Percentiles rank a stretch among this genome's conserved stretches.
phyloP scores from a whole-genome alignment of 2,888 invertebrate genomes.

The Drosophila affinis region DNA sequence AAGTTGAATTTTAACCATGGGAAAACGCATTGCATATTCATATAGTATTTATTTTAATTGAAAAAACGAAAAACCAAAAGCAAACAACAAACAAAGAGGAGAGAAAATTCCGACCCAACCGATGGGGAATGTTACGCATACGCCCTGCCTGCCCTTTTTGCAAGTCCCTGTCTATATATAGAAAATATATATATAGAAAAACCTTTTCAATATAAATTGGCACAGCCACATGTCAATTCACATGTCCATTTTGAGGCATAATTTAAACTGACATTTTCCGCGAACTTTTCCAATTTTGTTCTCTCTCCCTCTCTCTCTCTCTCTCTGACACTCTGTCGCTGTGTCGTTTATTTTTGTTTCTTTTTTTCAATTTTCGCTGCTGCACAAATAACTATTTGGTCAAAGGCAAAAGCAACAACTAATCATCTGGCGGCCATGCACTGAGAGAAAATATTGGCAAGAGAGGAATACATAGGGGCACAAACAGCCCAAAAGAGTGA shows the following conservation, averaged over 20 bases:
- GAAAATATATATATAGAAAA: slow-evolving; percentile 7
- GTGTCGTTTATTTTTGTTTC: not conserved
- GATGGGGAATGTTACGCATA: slow-evolving; percentile 21
- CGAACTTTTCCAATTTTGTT: slow-evolving; percentile 45
- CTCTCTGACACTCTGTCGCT: not conserved
- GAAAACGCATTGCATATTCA: slow-evolving; percentile 15
- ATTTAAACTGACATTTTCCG: slow-evolving; percentile 72
- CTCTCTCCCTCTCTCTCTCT: not conserved
- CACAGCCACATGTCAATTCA: slow-evolving; percentile 55
- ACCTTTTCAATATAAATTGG: slow-evolving; percentile 32
- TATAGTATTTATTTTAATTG: slow-evolving; percentile 29
- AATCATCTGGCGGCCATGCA: slow-evolving; percentile 38
- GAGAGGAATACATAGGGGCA: not conserved
- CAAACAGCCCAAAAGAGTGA: not conserved
- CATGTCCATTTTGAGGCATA: slow-evolving; percentile 70
- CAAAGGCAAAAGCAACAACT: slow-evolving; percentile 35
- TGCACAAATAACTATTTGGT: not conserved
- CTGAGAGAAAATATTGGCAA: slow-evolving; percentile 20
- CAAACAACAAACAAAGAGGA: slow-evolving; percentile 21
- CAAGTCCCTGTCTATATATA: slow-evolving; percentile 40
- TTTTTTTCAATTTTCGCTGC: not conserved
- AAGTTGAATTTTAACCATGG: slow-evolving; percentile 54
- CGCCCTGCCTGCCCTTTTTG: slow-evolving; percentile 4
- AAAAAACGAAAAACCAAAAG: slow-evolving; percentile 29
- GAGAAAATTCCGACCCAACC: not conserved